phyloP scores from a whole-genome alignment of 2,888 invertebrate genomes.

The Ectobius pallidus region DNA sequence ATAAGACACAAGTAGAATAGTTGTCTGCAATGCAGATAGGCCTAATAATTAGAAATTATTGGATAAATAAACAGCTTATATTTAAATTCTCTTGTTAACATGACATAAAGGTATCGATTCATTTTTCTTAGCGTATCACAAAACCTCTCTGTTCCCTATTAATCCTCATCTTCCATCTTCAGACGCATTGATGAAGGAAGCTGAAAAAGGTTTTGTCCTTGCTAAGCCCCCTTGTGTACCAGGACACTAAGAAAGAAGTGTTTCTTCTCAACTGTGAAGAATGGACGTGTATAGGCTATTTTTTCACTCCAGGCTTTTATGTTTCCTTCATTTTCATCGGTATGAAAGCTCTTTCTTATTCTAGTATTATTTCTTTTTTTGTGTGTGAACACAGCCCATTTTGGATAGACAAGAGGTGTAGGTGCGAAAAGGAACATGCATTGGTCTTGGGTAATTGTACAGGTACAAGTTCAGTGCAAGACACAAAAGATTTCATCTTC shows the following conservation, averaged over 20 bases:
- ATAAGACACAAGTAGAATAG: no score
- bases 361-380: not conserved
- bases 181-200: not conserved
- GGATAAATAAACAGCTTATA: no score
- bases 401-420: constrained; percentile 2
- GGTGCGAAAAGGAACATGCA: not conserved
- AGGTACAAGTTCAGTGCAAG: not conserved
- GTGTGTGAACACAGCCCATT: no score
- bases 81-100: no score
- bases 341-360: not conserved
- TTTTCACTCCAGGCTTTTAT: not conserved
- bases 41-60: no score
- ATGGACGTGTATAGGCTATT: not conserved
- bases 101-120: no score
- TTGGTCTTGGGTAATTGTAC: not conserved
- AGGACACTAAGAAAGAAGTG: constrained; percentile 17
- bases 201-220: constrained; percentile 25
- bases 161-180: not conserved
- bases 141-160: not conserved
- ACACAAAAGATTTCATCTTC: not conserved
- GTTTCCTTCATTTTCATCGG: constrained; percentile 16
- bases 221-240: constrained; percentile 33
- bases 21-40: no score
- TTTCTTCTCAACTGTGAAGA: constrained; percentile 12
- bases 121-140: no score